Conservation (phyloP, 1,140 invertebrate genomes). For the Eubasilissa regina region DNA sequence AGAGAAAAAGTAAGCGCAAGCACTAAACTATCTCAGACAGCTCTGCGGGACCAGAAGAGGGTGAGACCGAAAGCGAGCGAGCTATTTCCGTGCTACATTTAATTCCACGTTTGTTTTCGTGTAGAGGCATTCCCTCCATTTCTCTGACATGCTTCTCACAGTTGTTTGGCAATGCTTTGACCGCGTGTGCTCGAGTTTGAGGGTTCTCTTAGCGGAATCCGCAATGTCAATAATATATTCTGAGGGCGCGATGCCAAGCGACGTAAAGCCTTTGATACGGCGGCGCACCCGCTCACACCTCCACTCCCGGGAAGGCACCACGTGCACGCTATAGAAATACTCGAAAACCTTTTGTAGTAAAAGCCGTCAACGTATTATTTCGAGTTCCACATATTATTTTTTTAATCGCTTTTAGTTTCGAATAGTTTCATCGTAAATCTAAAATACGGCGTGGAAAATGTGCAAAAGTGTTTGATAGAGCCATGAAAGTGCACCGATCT, state of each 20-base stretch:
- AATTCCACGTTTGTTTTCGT: conserved; percentile 28
- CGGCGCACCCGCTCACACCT: not conserved
- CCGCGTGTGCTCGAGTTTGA: conserved; percentile 23
- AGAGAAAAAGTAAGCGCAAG: too few relatives aligned
- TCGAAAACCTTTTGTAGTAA: conserved; percentile 38
- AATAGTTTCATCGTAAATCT: conserved; percentile 27
- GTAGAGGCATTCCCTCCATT: conserved; percentile 1
- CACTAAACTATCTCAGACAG: too few relatives aligned
- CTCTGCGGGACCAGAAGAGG: too few relatives aligned
- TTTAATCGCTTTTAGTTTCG: conserved; percentile 40
- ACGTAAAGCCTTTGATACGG: conserved; percentile 32
- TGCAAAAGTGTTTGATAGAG: not conserved
- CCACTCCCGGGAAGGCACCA: conserved; percentile 5
- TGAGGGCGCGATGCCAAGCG: conserved; percentile 20
- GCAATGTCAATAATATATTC: conserved; percentile 47
- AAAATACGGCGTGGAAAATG: not conserved
- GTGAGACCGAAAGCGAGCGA: not conserved
- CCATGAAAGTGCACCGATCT: not conserved
- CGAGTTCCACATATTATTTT: conserved; percentile 44
- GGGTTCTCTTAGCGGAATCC: conserved; percentile 30
- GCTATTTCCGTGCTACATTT: not conserved
- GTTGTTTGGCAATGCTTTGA: conserved; percentile 34
- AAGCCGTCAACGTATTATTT: conserved; percentile 16
- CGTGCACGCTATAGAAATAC: conserved; percentile 47
- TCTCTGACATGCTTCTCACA: conserved; percentile 10